These are phyloP conservation scores for Lytechinus pictus DNA, from an alignment of 35 echinoderm and acorn worm genomes.

Conservation along the genomic window DNA sequence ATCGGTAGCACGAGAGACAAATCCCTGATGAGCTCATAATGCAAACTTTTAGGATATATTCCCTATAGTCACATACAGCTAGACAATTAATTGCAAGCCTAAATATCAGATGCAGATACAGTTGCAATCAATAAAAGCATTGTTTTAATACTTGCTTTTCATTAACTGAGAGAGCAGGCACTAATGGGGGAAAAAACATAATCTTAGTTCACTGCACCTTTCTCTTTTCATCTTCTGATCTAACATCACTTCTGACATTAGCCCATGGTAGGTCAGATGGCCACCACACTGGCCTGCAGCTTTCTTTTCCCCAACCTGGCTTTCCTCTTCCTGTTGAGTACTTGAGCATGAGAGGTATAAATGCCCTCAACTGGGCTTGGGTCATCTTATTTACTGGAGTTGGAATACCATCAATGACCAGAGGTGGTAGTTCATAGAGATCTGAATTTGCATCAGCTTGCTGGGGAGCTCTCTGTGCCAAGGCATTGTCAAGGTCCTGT, in stretches of 20 bases:
- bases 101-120: too few relatives aligned
- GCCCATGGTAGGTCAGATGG: conserved; percentile 99
- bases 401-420: conserved; percentile 89
- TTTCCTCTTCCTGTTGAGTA: conserved; percentile 97
- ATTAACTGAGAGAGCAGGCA: too few relatives aligned
- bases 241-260: conserved; percentile 97
- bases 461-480: conserved; percentile 77
- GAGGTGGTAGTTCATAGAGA: conserved; percentile 84
- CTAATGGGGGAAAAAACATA: too few relatives aligned
- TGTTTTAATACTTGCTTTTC: too few relatives aligned
- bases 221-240: conserved; percentile 88
- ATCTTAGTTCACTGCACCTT: conserved; percentile 48
- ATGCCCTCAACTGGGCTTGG: conserved; percentile 90
- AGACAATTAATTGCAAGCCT: too few relatives aligned
- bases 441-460: conserved; percentile 72
- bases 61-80: too few relatives aligned
- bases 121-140: too few relatives aligned
- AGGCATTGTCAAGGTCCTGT: conserved; percentile 83
- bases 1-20: too few relatives aligned
- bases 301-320: conserved; percentile 98
- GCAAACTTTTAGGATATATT: too few relatives aligned
- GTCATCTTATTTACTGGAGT: conserved; percentile 98
- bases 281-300: conserved; percentile 97
- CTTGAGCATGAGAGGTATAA: conserved; percentile 98
- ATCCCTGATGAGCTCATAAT: too few relatives aligned